Evolutionary conservation across 2,888 invertebrate species (phyloP), one percentile per base, ranked within the genome.

Genomic region (Pollenia labialis): DNA sequence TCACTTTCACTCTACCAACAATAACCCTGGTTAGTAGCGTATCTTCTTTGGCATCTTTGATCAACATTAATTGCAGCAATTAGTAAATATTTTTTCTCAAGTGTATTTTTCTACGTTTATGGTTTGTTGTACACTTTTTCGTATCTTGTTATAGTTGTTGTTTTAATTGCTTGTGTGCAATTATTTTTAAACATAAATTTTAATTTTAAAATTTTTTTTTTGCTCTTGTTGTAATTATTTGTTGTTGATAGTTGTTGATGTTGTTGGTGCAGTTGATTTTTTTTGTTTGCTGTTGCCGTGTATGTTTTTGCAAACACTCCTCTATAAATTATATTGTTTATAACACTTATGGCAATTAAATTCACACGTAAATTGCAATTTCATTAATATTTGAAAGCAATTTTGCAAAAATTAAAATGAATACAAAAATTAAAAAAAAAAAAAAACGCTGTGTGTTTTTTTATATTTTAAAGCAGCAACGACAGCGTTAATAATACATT

Each of bases 271-370:
- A 40, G 7, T 46, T 56, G 40, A 58, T 72, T n/a, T 60, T 77
- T 56, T 58, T 52, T n/a, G n/a, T n/a, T 56, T 71, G 64, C 52
- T 75, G 58, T 44, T 72, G 54, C 18, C 18, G 54, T 76, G 40
- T 76, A 66, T 72, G 50, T 72, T 68, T 81, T 83, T 76, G 80
- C 75, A 60, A 83, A 81, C 83, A 87, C 86, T 83, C 83, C 86
- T 79, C 83, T 87, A 87, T 87, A 87, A 83, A 87, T 87, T 87
- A 87, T 83, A 87, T 83, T 87, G 83, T 87, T 87, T 87, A 83
- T 87, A 87, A 87, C 86, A 87, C 83, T 87, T 87, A 87, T 81
- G 86, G 86, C 86, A 87, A 87, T 87, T 87, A 87, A 87, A 81
- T 87, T 87, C 86, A 87, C 86, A 87, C 86, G 86, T 83, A 83